Evolutionary conservation across 2,113 vertebrate genomes (phyloP).

Genomic region (Sylvilagus bachmani): DNA sequence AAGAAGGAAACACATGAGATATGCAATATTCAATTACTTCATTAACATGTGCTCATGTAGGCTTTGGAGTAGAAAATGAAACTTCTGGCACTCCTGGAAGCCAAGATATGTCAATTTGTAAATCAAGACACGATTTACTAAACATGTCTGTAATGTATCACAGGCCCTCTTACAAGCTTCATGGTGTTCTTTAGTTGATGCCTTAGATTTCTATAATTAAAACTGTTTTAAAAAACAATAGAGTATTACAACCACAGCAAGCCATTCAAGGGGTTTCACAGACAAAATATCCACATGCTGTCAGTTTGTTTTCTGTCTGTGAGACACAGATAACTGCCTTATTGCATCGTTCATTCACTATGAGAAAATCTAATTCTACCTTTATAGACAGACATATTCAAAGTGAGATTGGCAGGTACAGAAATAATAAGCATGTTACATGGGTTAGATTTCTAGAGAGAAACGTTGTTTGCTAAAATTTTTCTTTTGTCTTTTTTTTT

Average conservation of each 20-base stretch:
- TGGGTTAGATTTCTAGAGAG: neutral
- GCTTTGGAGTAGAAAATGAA: constrained; percentile 50
- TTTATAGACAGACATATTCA: neutral
- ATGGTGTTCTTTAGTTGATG: neutral
- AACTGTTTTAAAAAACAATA: constrained; percentile 8
- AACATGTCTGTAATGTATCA: constrained; percentile 39
- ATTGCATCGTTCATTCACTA: neutral
- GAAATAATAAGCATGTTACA: neutral
- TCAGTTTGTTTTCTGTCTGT: neutral
- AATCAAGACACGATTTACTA: constrained; percentile 69
- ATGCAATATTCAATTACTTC: constrained; percentile 22
- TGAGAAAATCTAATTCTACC: neutral
- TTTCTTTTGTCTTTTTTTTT: neutral
- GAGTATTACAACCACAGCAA: neutral
- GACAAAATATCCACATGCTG: neutral
- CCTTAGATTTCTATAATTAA: constrained; percentile 26
- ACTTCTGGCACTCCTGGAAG: constrained; percentile 26
- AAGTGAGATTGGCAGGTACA: neutral
- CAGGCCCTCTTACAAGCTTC: constrained; percentile 28
- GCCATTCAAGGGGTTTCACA: neutral
- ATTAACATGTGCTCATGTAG: constrained; percentile 46
- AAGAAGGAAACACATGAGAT: constrained; percentile 37
- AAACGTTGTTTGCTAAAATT: neutral
- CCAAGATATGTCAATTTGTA: neutral
- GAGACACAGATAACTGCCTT: neutral